phyloP scores from a whole-genome alignment of 2,888 invertebrate genomes.

The Eupithecia inturbata region DNA sequence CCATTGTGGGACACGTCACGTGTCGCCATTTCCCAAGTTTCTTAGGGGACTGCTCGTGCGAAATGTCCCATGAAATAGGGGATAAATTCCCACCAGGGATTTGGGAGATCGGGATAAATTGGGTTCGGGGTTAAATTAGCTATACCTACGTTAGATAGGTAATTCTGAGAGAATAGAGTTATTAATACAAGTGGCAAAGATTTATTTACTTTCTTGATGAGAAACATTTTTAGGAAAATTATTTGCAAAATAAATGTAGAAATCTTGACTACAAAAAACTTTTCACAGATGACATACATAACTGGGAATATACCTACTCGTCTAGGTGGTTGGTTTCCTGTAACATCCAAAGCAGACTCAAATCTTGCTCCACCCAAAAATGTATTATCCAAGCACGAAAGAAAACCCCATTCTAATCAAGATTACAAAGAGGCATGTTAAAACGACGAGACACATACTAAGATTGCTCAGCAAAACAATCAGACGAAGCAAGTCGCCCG shows the following conservation, averaged over 20 bases:
- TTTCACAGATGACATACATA: no score
- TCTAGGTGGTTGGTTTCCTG: no score
- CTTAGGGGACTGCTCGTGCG: constrained; percentile 68
- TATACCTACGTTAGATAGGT: neutral
- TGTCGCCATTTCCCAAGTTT: constrained; percentile 56
- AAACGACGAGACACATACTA: constrained; percentile 26
- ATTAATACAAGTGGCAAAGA: neutral
- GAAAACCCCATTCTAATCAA: constrained; percentile 8
- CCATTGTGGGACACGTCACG: constrained; percentile 58
- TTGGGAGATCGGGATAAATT: constrained; percentile 47
- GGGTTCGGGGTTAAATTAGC: constrained; percentile 21
- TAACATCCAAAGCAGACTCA: neutral
- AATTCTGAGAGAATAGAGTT: neutral
- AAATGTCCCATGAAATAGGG: constrained; percentile 65
- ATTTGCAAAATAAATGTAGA: no score
- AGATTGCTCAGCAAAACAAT: constrained; percentile 44
- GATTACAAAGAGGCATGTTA: constrained; percentile 26
- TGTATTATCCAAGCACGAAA: neutral
- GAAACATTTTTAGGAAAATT: no score
- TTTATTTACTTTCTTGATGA: no score
- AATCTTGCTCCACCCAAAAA: neutral
- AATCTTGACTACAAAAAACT: no score
- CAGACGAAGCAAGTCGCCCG: constrained; percentile 46
- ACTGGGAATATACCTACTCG: no score
- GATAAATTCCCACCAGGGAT: constrained; percentile 64